A percentile compares a stretch with the other conserved stretches of the same genome.
Evolutionary conservation across 1,140 invertebrate species (phyloP).

Genomic region (Sycobia sp.): DNA sequence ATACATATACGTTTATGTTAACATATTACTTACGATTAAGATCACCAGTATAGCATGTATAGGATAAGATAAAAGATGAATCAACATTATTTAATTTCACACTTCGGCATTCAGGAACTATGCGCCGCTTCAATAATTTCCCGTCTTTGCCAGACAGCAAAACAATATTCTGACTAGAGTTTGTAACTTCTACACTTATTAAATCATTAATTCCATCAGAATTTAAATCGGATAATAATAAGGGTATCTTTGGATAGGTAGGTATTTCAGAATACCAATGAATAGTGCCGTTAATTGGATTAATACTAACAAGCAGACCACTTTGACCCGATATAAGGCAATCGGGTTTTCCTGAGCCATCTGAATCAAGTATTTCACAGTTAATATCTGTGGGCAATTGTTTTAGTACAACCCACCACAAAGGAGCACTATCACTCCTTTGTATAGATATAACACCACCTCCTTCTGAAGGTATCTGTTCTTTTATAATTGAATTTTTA

Average conservation of each 20-base stretch:
- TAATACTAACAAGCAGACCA: conserved; percentile 70
- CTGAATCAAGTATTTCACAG: conserved; percentile 72
- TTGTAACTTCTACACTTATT: conserved; percentile 62
- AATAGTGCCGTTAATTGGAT: conserved; percentile 70
- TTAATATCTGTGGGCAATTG: conserved; percentile 71
- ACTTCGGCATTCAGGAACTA: conserved; percentile 54
- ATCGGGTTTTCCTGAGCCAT: conserved; percentile 71
- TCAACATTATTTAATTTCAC: conserved; percentile 58
- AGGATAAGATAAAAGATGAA: conserved; percentile 53
- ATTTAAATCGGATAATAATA: conserved; percentile 74
- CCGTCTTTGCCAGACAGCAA: conserved; percentile 70
- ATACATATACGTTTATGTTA: too few relatives aligned
- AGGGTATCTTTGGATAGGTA: conserved; percentile 69
- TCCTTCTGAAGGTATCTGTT: conserved; percentile 57
- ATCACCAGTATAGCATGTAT: conserved; percentile 43
- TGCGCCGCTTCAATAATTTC: conserved; percentile 52
- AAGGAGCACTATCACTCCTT: conserved; percentile 65
- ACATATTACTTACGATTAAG: conserved; percentile 16
- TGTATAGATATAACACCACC: conserved; percentile 56
- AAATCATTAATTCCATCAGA: conserved; percentile 73
- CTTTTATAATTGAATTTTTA: conserved; percentile 53
- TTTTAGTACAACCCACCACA: conserved; percentile 68
- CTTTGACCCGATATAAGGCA: conserved; percentile 74
- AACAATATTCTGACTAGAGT: conserved; percentile 63
- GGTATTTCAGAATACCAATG: conserved; percentile 66